Percentiles rank a stretch among this genome's conserved stretches.
phyloP scores from a whole-genome alignment of 2,797 vertebrate species.

The Geotria australis region DNA sequence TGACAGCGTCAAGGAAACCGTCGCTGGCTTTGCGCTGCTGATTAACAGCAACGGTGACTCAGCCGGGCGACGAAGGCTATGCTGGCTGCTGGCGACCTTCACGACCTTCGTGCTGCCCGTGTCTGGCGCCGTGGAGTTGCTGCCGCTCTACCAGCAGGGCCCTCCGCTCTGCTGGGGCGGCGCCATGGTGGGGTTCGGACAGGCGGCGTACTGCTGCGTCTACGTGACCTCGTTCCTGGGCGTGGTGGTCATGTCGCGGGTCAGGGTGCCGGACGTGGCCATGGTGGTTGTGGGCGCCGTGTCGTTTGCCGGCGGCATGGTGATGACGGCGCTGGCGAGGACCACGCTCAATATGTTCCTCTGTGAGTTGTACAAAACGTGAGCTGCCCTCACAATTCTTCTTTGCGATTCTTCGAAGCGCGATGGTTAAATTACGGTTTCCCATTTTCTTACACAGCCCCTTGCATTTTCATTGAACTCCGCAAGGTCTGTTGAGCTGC shows the following conservation, averaged over 20 bases:
- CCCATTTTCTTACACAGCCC: too few species aligned
- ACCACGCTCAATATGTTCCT: constrained; percentile 58
- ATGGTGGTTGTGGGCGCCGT: constrained; percentile 41
- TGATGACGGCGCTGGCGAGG: constrained; percentile 30
- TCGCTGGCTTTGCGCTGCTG: too few species aligned
- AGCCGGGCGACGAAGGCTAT: too few species aligned
- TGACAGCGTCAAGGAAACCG: too few species aligned
- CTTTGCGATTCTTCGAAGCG: too few species aligned
- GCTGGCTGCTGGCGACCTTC: constrained; percentile 28
- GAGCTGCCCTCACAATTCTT: too few species aligned
- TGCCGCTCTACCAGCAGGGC: constrained; percentile 52
- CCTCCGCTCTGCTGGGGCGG: constrained; percentile 69
- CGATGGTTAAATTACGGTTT: too few species aligned
- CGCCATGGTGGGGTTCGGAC: constrained; percentile 61
- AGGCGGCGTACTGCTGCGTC: constrained; percentile 24
- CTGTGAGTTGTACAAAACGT: too few species aligned
- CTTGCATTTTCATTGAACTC: too few species aligned
- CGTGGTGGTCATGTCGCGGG: constrained; percentile 25
- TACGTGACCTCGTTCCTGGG: constrained; percentile 51
- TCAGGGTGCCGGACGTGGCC: constrained; percentile 21
- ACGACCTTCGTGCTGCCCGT: constrained; percentile 21
- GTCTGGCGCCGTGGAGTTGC: constrained; percentile 18
- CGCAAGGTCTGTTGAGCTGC: too few species aligned
- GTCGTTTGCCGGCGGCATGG: constrained; percentile 28
- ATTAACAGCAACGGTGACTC: too few species aligned